These are phyloP conservation scores for Dromaius novaehollandiae DNA, from an alignment of 2,113 vertebrate species.

Conservation along the genomic window DNA sequence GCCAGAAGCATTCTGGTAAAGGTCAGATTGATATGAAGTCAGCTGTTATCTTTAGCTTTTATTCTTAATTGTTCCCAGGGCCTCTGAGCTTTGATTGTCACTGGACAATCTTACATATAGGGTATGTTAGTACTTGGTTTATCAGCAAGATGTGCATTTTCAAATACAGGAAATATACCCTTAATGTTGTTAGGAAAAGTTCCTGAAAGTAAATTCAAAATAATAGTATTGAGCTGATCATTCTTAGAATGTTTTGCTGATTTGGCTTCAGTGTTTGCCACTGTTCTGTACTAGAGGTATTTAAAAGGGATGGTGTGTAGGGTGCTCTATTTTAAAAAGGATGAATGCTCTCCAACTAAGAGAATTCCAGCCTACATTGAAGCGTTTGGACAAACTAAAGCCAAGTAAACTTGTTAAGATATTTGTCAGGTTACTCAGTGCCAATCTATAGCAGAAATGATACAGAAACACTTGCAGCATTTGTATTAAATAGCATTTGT, in stretches of 20 bases:
- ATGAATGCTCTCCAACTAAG: neutral
- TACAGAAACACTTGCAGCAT: neutral
- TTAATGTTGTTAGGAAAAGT: neutral
- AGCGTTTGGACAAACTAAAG: slow-evolving; percentile 1
- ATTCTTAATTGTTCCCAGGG: slow-evolving; percentile 35
- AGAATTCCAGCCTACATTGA: neutral
- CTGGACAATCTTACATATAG: neutral
- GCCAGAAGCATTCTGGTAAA: slow-evolving; percentile 53
- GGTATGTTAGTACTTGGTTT: neutral
- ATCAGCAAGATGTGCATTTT: neutral
- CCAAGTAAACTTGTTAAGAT: neutral
- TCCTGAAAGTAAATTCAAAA: neutral
- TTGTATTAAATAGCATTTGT: neutral
- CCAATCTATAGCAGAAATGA: neutral
- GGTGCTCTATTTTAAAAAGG: neutral
- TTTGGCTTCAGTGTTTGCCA: neutral
- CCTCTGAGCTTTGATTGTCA: slow-evolving; percentile 26
- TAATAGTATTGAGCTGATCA: neutral
- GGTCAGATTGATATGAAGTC: slow-evolving; percentile 58
- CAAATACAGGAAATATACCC: neutral
- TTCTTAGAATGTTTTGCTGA: neutral
- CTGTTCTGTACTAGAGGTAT: neutral
- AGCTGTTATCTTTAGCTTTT: slow-evolving; percentile 52
- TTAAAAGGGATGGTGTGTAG: neutral
- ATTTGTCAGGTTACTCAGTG: neutral